These are phyloP conservation scores for Sakesphorus luctuosus DNA, from an alignment of 2,113 vertebrate species.

Conservation along the genomic window DNA sequence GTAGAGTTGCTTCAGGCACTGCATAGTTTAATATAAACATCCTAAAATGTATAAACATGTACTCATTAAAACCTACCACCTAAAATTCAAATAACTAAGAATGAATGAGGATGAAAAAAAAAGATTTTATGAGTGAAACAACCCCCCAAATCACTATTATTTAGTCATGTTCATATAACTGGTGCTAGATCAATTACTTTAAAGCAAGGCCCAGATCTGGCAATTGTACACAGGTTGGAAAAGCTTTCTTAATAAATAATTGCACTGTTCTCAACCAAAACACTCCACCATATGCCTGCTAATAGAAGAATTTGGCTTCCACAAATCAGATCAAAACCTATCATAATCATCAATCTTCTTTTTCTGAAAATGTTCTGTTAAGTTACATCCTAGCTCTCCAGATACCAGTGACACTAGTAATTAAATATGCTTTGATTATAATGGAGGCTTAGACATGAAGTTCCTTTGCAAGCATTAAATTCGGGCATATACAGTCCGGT, in stretches of 20 bases:
- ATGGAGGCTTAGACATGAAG: background rate
- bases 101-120: background rate
- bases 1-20: background rate
- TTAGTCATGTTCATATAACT: background rate
- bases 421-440: background rate
- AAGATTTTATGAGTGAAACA: background rate
- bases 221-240: background rate
- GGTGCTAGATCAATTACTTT: background rate
- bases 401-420: background rate
- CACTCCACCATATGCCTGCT: background rate
- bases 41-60: background rate
- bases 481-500: background rate
- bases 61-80: background rate
- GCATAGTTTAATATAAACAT: background rate
- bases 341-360: background rate
- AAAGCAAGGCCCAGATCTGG: background rate
- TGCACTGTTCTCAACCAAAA: background rate
- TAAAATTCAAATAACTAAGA: slow-evolving; percentile 8
- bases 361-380: background rate
- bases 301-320: background rate
- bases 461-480: background rate
- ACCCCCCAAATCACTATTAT: background rate
- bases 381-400: background rate
- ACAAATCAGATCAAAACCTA: background rate
- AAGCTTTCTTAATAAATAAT: background rate